A percentile compares a stretch with the other conserved stretches of the same genome.
Conservation (phyloP, 2,888 invertebrate species). For the Alsophila aescularia region DNA sequence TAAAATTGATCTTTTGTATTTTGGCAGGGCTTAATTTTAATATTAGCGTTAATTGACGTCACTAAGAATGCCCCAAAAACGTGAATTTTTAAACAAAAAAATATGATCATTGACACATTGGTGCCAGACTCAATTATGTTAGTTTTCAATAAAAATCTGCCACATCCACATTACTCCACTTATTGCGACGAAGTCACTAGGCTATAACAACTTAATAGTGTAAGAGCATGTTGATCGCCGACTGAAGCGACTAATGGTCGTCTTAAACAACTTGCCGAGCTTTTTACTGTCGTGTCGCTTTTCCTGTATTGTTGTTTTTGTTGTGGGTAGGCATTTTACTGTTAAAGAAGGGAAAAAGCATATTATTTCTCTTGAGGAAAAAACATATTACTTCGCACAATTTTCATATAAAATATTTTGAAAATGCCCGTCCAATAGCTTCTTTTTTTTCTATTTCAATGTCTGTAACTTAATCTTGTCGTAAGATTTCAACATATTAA, state of each 20-base stretch:
- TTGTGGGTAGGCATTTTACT: conserved; percentile 29
- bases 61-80: no score
- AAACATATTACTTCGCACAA: not conserved
- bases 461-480: no score
- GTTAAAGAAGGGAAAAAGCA: not conserved
- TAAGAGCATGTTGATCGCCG: conserved; percentile 71
- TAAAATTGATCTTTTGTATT: no score
- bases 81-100: no score
- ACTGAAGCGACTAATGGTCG: conserved; percentile 63
- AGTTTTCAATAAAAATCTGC: conserved; percentile 20
- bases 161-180: conserved; percentile 41
- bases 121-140: not conserved
- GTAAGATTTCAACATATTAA: no score
- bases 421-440: no score
- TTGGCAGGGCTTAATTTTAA: no score
- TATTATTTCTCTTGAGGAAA: not conserved
- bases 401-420: no score
- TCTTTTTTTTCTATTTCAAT: no score
- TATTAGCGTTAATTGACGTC: no score
- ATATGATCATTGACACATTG: no score
- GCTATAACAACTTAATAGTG: conserved; percentile 78
- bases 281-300: conserved; percentile 55
- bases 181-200: conserved; percentile 46
- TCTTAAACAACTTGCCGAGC: conserved; percentile 70
- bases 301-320: conserved; percentile 48